A percentile compares a stretch with the other conserved stretches of the same genome.
Conservation (phyloP, 2,113 vertebrate species). For the Sinocyclocheilus maitianheensis region DNA sequence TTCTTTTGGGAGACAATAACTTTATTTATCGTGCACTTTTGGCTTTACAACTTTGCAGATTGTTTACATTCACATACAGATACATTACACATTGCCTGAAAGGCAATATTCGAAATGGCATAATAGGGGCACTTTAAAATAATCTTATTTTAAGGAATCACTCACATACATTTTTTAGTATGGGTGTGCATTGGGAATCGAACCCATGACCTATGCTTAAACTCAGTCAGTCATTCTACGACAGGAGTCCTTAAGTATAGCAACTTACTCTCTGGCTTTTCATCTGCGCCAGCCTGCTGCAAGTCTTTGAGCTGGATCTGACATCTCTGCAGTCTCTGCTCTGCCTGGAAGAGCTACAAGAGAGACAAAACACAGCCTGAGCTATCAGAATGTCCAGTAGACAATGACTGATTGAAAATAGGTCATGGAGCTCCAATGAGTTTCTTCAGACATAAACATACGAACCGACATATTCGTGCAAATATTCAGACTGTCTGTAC, state of each 20-base stretch:
- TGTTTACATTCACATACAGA: no score
- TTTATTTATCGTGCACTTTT: no score
- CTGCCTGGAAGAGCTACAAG: constrained; percentile 86
- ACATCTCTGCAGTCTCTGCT: constrained; percentile 88
- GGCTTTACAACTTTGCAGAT: no score
- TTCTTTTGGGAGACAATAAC: no score
- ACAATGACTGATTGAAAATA: neutral
- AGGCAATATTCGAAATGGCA: no score
- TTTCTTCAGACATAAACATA: neutral
- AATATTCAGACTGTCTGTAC: constrained; percentile 65
- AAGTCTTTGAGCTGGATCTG: constrained; percentile 92
- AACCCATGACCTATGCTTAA: neutral
- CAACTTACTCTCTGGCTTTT: constrained; percentile 94
- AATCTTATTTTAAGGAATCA: no score
- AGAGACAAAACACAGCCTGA: constrained; percentile 23
- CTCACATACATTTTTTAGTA: neutral
- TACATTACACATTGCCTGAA: no score
- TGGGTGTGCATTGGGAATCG: neutral
- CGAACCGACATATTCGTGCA: neutral
- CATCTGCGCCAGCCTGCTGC: constrained; percentile 87
- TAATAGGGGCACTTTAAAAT: no score
- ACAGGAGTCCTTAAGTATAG: constrained; percentile 11
- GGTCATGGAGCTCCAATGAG: neutral
- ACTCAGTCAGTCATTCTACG: neutral
- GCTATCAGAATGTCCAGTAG: neutral